Conservation (phyloP, 2,797 vertebrate genomes). For the Aphelocoma californica region DNA sequence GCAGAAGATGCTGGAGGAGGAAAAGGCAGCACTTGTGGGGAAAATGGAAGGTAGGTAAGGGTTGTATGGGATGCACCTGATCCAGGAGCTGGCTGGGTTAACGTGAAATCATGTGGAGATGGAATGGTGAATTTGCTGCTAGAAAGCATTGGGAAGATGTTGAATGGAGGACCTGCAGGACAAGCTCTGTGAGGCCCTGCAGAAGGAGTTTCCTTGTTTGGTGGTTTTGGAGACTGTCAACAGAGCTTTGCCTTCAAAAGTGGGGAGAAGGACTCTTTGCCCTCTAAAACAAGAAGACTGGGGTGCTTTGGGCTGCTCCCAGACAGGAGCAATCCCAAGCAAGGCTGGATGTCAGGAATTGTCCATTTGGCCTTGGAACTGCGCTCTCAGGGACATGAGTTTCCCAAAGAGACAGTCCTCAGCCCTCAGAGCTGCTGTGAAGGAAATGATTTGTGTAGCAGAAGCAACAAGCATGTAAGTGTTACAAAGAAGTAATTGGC, state of each 20-base stretch:
- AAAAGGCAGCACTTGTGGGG: slow-evolving; percentile 46
- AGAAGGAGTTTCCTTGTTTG: not conserved
- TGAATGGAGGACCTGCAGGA: not conserved
- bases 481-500: too few species aligned
- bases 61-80: not conserved
- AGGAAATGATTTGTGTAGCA: not conserved
- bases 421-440: not conserved
- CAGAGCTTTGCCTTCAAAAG: not conserved
- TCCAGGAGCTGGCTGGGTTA: not conserved
- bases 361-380: not conserved
- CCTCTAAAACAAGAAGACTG: fast-evolving
- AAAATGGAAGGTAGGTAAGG: slow-evolving; percentile 62
- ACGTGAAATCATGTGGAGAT: fast-evolving
- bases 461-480: not conserved
- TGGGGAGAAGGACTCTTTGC: not conserved
- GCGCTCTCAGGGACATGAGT: fast-evolving
- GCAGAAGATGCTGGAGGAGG: slow-evolving; percentile 57
- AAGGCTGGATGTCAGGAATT: not conserved
- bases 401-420: not conserved
- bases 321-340: not conserved
- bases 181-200: fast-evolving
- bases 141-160: fast-evolving
- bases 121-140: not conserved
- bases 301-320: not conserved
- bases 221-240: not conserved